Base-by-base conservation (phyloP, 2,113 vertebrate species). In the Chaetodon trifascialis region DNA sequence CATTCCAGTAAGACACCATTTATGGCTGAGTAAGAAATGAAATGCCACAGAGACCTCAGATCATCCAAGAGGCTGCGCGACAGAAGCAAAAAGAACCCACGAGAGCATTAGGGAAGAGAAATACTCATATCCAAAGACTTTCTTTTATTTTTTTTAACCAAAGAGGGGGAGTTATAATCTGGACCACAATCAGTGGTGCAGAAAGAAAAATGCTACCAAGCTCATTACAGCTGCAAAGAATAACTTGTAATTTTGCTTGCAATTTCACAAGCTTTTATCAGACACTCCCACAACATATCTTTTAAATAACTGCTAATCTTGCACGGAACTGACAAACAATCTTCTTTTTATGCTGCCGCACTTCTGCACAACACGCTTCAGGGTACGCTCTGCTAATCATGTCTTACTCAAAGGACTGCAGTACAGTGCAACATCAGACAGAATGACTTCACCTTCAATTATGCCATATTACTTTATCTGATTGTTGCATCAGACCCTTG, bases 41-140 rank as follows among this genome's bases (percentile, higher is more conserved):
- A 90, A 93, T 94, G 87, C 88, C 91, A 86, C 76, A 51, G 89
- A 92, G 94, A 89, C 85, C 71, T 71, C 63, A 70, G 74, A 91
- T 91, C 87, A 83, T 88, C 79, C 58, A 63, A 58, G 79, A 79
- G 74, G 74, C 82, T 73, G 76, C 5, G 76, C 7, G 54, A 82
- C 68, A 55, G 40, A 72, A 76, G 80, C 78, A 54, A 74, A 89
- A 88, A 87, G 67, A 88, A 60, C 79, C 78, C 79, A 68, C 0
- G 81, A 88, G 84, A 88, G 88, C 79, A 82, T 82, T 36, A 75
- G 56, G 25, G 71, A 78, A 16, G 49, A 84, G 49, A 90, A 80
- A 76, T 71, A 59, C 56, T 54, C 42, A 49, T 46, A 70, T 19
- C 54, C 34, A 74, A 14, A 76, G 23, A 40, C 38, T 59, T 47